Base-by-base conservation (phyloP, 1,140 invertebrate genomes). In the Drosophila lini region DNA sequence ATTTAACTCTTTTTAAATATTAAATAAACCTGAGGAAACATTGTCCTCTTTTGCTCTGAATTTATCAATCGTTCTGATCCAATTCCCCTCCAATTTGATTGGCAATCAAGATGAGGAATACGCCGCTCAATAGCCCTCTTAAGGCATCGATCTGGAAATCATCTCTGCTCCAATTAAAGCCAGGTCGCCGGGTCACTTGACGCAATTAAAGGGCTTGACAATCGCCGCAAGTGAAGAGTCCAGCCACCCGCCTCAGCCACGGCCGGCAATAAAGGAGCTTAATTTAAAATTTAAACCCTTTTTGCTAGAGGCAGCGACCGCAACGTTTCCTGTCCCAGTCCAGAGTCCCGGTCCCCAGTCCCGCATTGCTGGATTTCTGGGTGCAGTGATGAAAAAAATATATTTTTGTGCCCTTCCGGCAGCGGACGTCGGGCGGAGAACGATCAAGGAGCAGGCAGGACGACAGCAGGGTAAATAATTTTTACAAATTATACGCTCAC, bases 401-500 rank as follows among this genome's bases (percentile, higher is more conserved):
- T 75, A 28, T 75, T 44, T 86, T 78, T 68, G 62, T 74, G 58
- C 41, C 45, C 74, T 47, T 78, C 76, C 83, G 79, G 70, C 50
- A 36, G 45, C 45, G 53, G 31, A 38, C 31, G 67, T 28, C 50
- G 48, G 19, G 34, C 16, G 45, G 45, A 52, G 47, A 19, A 36
- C 31, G 47, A 70, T 70, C 48, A 58, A 70, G 63, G 63, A 68
- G 60, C 22, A 28, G 61, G 42, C 63, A 58, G 68, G 64, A 78
- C 82, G 81, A 81, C 75, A 82, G 83, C 76, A 88, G 74, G 73
- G 80, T 83, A 86, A 86, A 88, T 88, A 86, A 86, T 86, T 86
- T 86, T 82, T 83, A 86, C 80, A 86, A 86, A 88, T 88, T 86
- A 86, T 86, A 77, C 83, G 83, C 83, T 89, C 83, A 89, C 83